A percentile compares a stretch with the other conserved stretches of the same genome.
phyloP scores from a whole-genome alignment of 2,888 invertebrate species.

The Margaritifera margaritifera region DNA sequence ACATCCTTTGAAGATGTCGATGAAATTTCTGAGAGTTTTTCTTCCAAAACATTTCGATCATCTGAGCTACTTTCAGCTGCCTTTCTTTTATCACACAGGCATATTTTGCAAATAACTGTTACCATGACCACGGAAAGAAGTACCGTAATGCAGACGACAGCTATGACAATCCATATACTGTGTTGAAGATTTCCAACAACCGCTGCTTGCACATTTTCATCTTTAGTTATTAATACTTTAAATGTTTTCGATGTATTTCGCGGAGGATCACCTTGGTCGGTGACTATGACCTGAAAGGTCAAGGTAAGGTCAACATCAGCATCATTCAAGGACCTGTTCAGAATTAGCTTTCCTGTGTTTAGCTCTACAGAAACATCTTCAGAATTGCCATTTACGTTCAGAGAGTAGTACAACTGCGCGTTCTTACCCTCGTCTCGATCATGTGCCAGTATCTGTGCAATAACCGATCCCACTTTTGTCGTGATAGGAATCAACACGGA shows the following conservation, averaged over 20 bases:
- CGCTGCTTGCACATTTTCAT: conserved; percentile 7
- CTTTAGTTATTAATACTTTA: conserved; percentile 34
- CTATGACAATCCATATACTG: conserved; percentile 41
- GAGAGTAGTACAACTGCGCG: conserved; percentile 44
- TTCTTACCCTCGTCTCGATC: conserved; percentile 57
- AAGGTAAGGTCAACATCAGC: conserved; percentile 39
- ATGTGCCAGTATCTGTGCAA: conserved; percentile 41
- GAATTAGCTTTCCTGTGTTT: conserved; percentile 43
- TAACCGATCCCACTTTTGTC: conserved; percentile 26
- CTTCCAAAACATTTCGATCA: too few species aligned
- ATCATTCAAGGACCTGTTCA: conserved; percentile 34
- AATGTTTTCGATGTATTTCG: conserved; percentile 33
- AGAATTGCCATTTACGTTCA: conserved; percentile 44
- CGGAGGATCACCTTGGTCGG: conserved; percentile 53
- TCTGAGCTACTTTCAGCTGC: conserved; percentile 9
- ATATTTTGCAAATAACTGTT: conserved; percentile 36
- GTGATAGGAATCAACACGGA: conserved; percentile 37
- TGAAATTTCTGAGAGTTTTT: conserved; percentile 8
- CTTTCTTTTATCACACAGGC: conserved; percentile 27
- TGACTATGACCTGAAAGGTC: conserved; percentile 45
- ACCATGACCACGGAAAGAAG: conserved; percentile 42
- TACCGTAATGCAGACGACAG: conserved; percentile 35
- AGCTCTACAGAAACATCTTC: conserved; percentile 40
- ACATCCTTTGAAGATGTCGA: conserved; percentile 24
- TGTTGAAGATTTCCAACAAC: background rate